Evolutionary conservation across 2,888 invertebrate species (phyloP).

Genomic region (Polydrusus cervinus): DNA sequence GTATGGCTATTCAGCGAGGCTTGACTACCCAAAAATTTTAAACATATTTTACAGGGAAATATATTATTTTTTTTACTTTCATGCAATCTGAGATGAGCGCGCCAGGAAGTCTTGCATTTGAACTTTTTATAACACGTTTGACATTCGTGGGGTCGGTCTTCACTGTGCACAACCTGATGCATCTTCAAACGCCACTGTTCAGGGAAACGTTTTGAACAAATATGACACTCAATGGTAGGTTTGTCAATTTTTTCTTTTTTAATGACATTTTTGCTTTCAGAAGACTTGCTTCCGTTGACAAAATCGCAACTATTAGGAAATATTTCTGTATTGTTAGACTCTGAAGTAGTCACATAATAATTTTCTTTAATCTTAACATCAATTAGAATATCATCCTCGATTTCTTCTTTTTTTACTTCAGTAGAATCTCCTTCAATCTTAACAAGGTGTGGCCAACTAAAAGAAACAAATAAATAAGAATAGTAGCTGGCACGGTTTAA

Average conservation of each 20-base stretch:
- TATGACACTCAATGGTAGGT: background rate
- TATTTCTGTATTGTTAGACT: too few species aligned
- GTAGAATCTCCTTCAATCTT: too few species aligned
- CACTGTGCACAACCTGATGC: background rate
- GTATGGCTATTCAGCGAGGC: background rate
- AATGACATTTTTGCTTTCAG: background rate
- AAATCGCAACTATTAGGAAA: too few species aligned
- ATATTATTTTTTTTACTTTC: background rate
- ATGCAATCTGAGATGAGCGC: background rate
- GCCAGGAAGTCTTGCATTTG: background rate
- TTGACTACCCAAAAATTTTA: background rate
- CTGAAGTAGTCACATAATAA: too few species aligned
- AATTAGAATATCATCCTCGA: too few species aligned
- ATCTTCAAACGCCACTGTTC: background rate
- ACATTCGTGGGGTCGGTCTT: slow-evolving; percentile 2
- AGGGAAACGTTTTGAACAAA: background rate
- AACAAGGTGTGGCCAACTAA: too few species aligned
- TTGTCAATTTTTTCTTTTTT: background rate
- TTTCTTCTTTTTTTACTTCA: too few species aligned
- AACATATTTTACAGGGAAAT: background rate
- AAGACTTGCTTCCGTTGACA: background rate
- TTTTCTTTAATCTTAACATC: too few species aligned
- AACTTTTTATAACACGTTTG: background rate
- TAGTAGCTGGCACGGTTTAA: too few species aligned
- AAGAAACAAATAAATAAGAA: too few species aligned